Evolutionary conservation across 2,797 vertebrate genomes (phyloP), one percentile per base, ranked within the genome.

Genomic region (Xyrichtys novacula): DNA sequence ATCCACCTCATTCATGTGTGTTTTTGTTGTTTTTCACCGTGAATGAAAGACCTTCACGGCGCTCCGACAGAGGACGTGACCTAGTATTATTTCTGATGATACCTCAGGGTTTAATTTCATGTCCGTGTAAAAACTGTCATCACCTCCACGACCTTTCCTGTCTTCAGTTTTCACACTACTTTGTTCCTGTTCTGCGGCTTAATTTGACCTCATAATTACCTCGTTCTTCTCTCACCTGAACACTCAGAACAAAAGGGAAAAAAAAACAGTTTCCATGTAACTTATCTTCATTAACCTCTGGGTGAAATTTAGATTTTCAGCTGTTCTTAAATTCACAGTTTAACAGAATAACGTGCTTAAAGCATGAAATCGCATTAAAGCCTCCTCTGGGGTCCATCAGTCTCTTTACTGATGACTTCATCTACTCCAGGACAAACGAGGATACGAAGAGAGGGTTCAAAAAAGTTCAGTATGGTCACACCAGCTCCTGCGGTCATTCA

Each of bases 1-100:
- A 53, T 62, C 55, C 58, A 63, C 78, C 58, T 76, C 70, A 58
- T 81, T 79, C 78, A 50, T 76, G 80, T 74, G 47, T 19, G 15
- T 66, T 81, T 76, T 39, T 57, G 3, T 20, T 16, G 20, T 31
- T 32, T 34, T 66, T 23, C n/a, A 53, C n/a, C 11, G 58, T 39
- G 34, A 54, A 66, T 76, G 29, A 70, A 72, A 68, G 23, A 55
- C 54, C 39, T 32, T 29, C 46, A 43, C 29, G 55, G 53, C 42
- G 7, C 22, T 55, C 56, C 61, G 52, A 74, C 67, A 47, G 47
- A 65, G 40, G 71, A 79, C 25, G 43, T 62, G 74, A 76, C 70
- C 66, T 57, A 67, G 53, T 78, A 62, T 46, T 11, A 26, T 31
- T 57, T 42, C 52, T 4, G 7, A 65, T 49, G 56, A 44, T 61